Base-by-base conservation (phyloP, 1,140 invertebrate species). In the Drosophila azteca region DNA sequence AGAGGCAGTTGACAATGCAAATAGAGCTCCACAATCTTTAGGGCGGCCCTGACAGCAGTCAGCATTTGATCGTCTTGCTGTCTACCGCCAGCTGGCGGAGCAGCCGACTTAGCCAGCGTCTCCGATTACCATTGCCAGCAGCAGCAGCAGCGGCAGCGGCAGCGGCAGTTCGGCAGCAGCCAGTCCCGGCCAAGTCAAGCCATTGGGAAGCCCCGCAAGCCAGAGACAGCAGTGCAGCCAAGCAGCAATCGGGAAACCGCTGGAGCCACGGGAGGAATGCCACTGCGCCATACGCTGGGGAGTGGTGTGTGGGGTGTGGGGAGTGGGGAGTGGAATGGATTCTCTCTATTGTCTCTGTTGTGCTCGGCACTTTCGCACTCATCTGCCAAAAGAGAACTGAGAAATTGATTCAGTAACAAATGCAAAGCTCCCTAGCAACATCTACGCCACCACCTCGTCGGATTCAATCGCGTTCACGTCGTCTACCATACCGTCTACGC, bases 101-200 rank as follows among this genome's bases (percentile, higher is more conserved):
- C 35, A 64, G 58, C 60, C 65, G 60, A 55, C 61, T 54, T 88
- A 83, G 77, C 44, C 71, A 64, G 17, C 58, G 57, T 65, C 79
- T 87, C 83, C 46, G 41, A 64, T 87, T 87, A 87, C 83, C 60
- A 61, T 76, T 39, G 72, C 39, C 72, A 66, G 17, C 31, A 29
- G 57, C 26, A 57, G 45, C 26, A 29, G 45, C 44, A 43, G 35
- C 35, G 13, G 35, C 71, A 59, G 22, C 31, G 17, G 57, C 17
- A 22, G 57, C 17, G 44, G 45, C 26, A 29, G 20, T 31, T 1
- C 17, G 22, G 57, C 17, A 55, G 45, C 26, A 29, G 20, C 44
- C 3, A 31, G 29, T 58, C 64, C 64, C 59, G 55, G 62, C 45
- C 52, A 54, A 59, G 9, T 26, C 68, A 55, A 54, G 29, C 45